phyloP scores from a whole-genome alignment of 1,140 invertebrate genomes.

The Panonychus citri region DNA sequence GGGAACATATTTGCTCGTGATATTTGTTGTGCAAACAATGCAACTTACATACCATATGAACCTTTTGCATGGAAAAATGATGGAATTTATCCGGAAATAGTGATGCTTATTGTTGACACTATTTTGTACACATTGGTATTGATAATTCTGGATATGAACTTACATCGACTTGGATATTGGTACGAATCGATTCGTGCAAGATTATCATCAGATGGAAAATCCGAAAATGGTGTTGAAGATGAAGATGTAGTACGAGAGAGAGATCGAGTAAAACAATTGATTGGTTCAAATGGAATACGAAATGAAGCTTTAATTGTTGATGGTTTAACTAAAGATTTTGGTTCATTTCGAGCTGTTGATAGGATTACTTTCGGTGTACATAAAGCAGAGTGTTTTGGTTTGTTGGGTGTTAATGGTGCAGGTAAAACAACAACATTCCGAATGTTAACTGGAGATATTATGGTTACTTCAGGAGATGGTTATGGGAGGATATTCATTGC shows the following conservation, averaged over 20 bases:
- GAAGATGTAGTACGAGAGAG: conserved; percentile 4
- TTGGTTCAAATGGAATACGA: not conserved
- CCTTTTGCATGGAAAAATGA: not conserved
- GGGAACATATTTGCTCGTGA: not conserved
- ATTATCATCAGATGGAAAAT: not conserved
- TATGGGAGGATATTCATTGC: not conserved
- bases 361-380: conserved; percentile 15
- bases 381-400: conserved; percentile 27
- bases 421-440: conserved; percentile 23
- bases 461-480: conserved; percentile 19
- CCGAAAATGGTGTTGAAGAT: not conserved
- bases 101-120: not conserved
- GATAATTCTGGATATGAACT: not conserved
- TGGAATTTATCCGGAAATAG: not conserved
- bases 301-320: conserved; percentile 12
- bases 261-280: not conserved
- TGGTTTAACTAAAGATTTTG: conserved; percentile 10
- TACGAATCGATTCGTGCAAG: too few species aligned
- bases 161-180: not conserved
- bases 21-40: not conserved
- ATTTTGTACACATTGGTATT: not conserved
- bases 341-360: conserved; percentile 14
- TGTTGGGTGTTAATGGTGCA: conserved; percentile 25
- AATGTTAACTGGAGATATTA: conserved; percentile 22
- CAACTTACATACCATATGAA: not conserved